Evolutionary conservation across 1,140 invertebrate genomes (phyloP).

Genomic region (Apis cerana): DNA sequence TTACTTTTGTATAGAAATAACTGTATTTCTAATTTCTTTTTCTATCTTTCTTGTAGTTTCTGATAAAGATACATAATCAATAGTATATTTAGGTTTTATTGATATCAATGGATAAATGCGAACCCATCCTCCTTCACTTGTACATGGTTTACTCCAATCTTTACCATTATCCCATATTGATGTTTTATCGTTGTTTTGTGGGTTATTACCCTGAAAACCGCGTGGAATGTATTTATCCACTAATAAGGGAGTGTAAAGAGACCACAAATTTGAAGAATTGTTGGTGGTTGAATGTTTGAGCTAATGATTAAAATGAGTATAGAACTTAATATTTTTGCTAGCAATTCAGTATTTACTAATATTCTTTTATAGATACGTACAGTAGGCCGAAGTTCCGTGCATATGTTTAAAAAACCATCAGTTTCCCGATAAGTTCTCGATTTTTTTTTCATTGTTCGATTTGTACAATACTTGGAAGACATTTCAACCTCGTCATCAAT

Average conservation of each 20-base stretch:
- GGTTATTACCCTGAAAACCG: constrained; percentile 63
- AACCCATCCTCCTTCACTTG: constrained; percentile 84
- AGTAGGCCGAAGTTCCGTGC: constrained; percentile 66
- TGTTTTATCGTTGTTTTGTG: constrained; percentile 53
- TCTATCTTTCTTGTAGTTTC: constrained; percentile 63
- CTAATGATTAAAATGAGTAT: constrained; percentile 38
- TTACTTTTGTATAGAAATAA: constrained; percentile 76
- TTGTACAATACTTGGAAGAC: constrained; percentile 68
- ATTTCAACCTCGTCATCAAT: constrained; percentile 69
- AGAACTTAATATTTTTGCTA: not conserved
- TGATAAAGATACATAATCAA: constrained; percentile 43
- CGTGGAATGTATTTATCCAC: constrained; percentile 68
- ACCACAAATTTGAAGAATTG: constrained; percentile 63
- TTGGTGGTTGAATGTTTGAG: constrained; percentile 64
- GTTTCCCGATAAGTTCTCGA: constrained; percentile 67
- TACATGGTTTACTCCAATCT: constrained; percentile 82
- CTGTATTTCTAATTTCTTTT: constrained; percentile 74
- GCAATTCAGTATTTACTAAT: not conserved
- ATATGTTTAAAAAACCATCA: constrained; percentile 70
- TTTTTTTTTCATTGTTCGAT: constrained; percentile 68
- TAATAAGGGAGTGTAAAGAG: constrained; percentile 67
- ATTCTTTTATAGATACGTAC: constrained; percentile 53
- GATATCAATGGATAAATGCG: constrained; percentile 82
- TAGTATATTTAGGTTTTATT: constrained; percentile 56
- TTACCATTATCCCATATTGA: constrained; percentile 83